These are phyloP conservation scores for Ochropacha duplaris DNA, from an alignment of 2,888 invertebrate genomes.

Conservation along the genomic window DNA sequence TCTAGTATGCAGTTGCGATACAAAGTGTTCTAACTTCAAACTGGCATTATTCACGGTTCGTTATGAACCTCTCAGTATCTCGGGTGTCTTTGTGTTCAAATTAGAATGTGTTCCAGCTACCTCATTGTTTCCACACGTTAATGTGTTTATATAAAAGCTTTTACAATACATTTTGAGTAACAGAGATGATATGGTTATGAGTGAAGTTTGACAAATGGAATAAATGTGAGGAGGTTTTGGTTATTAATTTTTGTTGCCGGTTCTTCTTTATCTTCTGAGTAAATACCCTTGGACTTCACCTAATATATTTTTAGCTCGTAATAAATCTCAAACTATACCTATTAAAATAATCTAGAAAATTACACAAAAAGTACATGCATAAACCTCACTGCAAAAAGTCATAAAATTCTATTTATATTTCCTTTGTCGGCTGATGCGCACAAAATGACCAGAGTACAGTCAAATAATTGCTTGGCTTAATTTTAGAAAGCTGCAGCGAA, in stretches of 20 bases:
- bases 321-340: too few species aligned
- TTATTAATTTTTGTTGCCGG: too few species aligned
- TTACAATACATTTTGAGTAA: not conserved
- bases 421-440: not conserved
- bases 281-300: too few species aligned
- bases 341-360: too few species aligned
- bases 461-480: constrained; percentile 35
- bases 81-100: not conserved
- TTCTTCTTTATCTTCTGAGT: too few species aligned
- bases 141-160: not conserved
- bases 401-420: not conserved
- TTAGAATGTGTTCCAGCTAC: not conserved
- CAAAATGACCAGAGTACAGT: constrained; percentile 20
- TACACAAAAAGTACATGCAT: too few species aligned
- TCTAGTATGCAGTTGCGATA: not conserved
- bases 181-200: not conserved
- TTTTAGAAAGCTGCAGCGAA: constrained; percentile 23
- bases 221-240: too few species aligned
- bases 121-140: not conserved
- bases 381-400: not conserved
- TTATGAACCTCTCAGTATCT: not conserved
- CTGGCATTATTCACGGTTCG: not conserved
- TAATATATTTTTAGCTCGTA: too few species aligned
- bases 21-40: not conserved
- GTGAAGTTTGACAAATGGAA: too few species aligned